These are phyloP conservation scores for Nymphalis urticae DNA, from an alignment of 2,888 invertebrate species.

Conservation along the genomic window DNA sequence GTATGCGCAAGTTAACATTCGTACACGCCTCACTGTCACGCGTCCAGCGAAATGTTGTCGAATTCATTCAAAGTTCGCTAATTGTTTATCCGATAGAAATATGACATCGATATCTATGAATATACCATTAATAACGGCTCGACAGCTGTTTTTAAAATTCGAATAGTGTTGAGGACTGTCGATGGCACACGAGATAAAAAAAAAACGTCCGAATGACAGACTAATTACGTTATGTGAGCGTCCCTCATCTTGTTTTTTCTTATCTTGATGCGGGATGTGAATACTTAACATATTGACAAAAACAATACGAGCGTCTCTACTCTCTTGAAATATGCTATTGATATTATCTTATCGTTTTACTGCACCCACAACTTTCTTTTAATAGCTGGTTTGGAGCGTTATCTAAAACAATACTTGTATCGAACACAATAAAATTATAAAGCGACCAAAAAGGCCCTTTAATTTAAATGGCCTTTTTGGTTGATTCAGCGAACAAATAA, in stretches of 20 bases:
- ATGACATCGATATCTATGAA: conserved; percentile 18
- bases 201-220: conserved; percentile 54
- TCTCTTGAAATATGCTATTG: conserved; percentile 32
- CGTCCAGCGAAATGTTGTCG: conserved; percentile 44
- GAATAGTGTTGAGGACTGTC: conserved; percentile 28
- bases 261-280: conserved; percentile 40
- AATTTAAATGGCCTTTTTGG: too few relatives aligned
- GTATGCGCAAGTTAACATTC: conserved; percentile 77
- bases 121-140: conserved; percentile 51
- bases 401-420: conserved; percentile 6
- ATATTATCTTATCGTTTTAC: conserved; percentile 37
- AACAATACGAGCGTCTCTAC: conserved; percentile 29
- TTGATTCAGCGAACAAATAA: background rate
- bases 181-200: conserved; percentile 41
- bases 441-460: background rate
- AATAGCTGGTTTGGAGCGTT: conserved; percentile 20
- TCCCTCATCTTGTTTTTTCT: conserved; percentile 32
- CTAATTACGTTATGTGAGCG: conserved; percentile 54
- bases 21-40: conserved; percentile 78
- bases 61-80: conserved; percentile 52
- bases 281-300: conserved; percentile 39
- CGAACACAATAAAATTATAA: background rate
- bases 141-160: conserved; percentile 34
- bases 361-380: conserved; percentile 34
- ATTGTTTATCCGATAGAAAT: conserved; percentile 59